Conservation (phyloP, 1,140 invertebrate genomes). For the Rhyzopertha dominica region DNA sequence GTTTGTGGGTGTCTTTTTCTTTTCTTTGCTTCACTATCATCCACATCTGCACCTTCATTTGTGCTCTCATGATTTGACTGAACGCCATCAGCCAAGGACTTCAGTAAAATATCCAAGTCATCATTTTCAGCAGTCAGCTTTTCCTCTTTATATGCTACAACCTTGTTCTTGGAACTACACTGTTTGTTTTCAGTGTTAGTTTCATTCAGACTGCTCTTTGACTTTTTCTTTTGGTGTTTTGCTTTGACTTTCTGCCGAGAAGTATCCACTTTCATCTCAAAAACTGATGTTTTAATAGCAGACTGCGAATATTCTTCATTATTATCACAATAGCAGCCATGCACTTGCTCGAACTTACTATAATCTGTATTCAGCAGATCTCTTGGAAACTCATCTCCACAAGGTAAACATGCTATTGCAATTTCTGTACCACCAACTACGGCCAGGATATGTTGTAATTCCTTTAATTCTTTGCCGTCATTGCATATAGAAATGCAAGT, state of each 20-base stretch:
- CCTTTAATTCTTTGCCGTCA: slow-evolving; percentile 53
- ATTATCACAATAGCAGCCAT: slow-evolving; percentile 13
- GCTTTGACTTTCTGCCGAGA: slow-evolving; percentile 6
- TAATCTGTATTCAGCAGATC: slow-evolving; percentile 45
- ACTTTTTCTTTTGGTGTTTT: too few relatives aligned
- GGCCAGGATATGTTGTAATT: slow-evolving; percentile 54
- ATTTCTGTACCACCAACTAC: slow-evolving; percentile 48
- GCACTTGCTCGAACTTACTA: slow-evolving; percentile 31
- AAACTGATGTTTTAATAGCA: too few relatives aligned
- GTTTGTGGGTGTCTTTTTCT: slow-evolving; percentile 7
- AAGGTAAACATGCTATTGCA: slow-evolving; percentile 48
- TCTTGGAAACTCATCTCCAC: slow-evolving; percentile 29
- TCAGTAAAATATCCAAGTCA: not conserved
- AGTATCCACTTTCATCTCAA: not conserved
- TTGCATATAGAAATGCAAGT: slow-evolving; percentile 63
- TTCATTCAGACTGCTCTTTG: too few relatives aligned
- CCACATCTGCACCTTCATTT: slow-evolving; percentile 12
- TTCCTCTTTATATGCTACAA: slow-evolving; percentile 11
- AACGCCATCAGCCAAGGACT: not conserved
- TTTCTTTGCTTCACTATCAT: slow-evolving; percentile 3
- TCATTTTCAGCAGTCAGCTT: not conserved
- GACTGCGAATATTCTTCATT: too few relatives aligned
- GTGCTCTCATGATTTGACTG: slow-evolving; percentile 1
- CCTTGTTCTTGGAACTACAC: too few relatives aligned
- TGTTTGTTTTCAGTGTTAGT: too few relatives aligned